These are phyloP conservation scores for zebrafish (Danio rerio) DNA, from an alignment of 2,113 vertebrate species.

Conservation along the genomic window GRCz12tu NC_133187.1:40282501-40283000, in stretches of 20 bases:
- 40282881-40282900: neutral
- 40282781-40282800: conserved; percentile 8
- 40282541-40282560: conserved; percentile 15
- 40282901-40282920: neutral
- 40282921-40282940: neutral
- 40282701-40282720: conserved; percentile 43
- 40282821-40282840: neutral
- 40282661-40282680: conserved; percentile 42
- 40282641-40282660: conserved; percentile 44
- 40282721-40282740: conserved; percentile 30
- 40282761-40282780: conserved; percentile 10
- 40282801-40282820: conserved; percentile 6
- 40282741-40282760: conserved; percentile 26
- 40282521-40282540: neutral
- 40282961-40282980: neutral
- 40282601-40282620: conserved; percentile 1
- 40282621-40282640: conserved; percentile 40
- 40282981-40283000: neutral
- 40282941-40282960: neutral
- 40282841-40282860: neutral
- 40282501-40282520: neutral
- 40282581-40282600: conserved; percentile 27
- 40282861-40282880: neutral
- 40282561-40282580: conserved; percentile 23
- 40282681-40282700: conserved; percentile 49